Percentiles rank a stretch among this genome's conserved stretches.
These are phyloP conservation scores for Drosophila heteroneura DNA, from an alignment of 2,888 invertebrate genomes.

Conservation along the genomic window DNA sequence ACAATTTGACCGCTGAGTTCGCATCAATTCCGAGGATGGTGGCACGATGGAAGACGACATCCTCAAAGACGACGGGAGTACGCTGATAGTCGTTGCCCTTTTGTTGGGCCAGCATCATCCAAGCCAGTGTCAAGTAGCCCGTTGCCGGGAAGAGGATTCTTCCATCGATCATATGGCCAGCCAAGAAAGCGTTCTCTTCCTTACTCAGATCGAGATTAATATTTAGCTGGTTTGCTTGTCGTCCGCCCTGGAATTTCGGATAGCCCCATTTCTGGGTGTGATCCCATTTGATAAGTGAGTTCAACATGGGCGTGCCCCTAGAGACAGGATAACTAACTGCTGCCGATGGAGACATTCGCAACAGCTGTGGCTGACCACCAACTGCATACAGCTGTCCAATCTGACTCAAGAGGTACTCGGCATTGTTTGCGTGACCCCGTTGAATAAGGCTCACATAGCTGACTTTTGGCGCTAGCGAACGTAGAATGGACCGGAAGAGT, in stretches of 20 bases:
- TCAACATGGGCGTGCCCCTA: conserved; percentile 95
- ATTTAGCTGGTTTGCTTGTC: conserved; percentile 90
- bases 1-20: conserved; percentile 91
- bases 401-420: conserved; percentile 90
- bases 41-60: conserved; percentile 96
- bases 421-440: conserved; percentile 90
- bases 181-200: conserved; percentile 90
- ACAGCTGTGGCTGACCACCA: conserved; percentile 91
- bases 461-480: conserved; percentile 90
- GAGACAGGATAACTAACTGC: conserved; percentile 93
- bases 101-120: conserved; percentile 94
- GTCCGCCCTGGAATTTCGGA: conserved; percentile 89
- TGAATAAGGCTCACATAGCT: conserved; percentile 95
- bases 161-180: conserved; percentile 97
- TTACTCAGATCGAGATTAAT: conserved; percentile 91
- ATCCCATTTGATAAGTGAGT: conserved; percentile 95
- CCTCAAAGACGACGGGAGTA: conserved; percentile 93
- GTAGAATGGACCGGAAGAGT: conserved; percentile 96
- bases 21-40: conserved; percentile 96
- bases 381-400: conserved; percentile 93
- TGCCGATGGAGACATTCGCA: conserved; percentile 87
- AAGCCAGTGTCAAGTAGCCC: conserved; percentile 94
- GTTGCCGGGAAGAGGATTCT: conserved; percentile 97
- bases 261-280: conserved; percentile 95
- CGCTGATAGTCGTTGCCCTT: conserved; percentile 90